Evolutionary conservation across 1,140 invertebrate genomes (phyloP).

Genomic region (Augochlora pura): DNA sequence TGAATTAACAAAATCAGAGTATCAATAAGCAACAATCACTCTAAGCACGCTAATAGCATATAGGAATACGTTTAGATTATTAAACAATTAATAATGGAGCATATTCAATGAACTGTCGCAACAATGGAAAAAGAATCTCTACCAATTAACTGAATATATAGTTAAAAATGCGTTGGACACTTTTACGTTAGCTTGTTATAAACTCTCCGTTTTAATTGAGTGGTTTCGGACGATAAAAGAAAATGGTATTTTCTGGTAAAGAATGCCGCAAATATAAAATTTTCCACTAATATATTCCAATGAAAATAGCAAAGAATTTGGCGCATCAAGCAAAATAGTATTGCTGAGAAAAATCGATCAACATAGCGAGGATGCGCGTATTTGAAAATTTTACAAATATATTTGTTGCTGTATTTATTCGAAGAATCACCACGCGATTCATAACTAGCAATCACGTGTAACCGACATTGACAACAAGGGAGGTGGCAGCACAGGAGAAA

Average conservation of each 20-base stretch:
- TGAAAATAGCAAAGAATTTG: no score
- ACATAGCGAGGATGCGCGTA: no score
- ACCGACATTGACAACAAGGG: conserved; percentile 56
- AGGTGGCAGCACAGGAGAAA: conserved; percentile 65
- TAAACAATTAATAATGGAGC: not conserved
- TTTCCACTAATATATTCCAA: no score
- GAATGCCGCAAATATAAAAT: no score
- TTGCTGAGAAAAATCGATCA: not conserved
- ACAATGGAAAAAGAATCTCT: not conserved
- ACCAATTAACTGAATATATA: not conserved
- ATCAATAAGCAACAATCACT: no score
- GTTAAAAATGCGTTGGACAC: not conserved
- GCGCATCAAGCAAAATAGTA: not conserved
- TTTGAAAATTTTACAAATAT: not conserved
- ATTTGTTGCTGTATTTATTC: not conserved
- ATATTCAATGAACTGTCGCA: not conserved
- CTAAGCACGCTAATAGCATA: no score
- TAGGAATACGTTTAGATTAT: not conserved
- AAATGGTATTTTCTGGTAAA: no score
- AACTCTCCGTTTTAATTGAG: no score
- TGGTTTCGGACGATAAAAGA: no score
- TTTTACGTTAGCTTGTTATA: not conserved
- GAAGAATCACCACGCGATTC: conserved; percentile 28
- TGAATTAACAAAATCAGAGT: no score
- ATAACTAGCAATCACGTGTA: conserved; percentile 67